Conservation (phyloP, 2,113 vertebrate species). For the Trichechus manatus region DNA sequence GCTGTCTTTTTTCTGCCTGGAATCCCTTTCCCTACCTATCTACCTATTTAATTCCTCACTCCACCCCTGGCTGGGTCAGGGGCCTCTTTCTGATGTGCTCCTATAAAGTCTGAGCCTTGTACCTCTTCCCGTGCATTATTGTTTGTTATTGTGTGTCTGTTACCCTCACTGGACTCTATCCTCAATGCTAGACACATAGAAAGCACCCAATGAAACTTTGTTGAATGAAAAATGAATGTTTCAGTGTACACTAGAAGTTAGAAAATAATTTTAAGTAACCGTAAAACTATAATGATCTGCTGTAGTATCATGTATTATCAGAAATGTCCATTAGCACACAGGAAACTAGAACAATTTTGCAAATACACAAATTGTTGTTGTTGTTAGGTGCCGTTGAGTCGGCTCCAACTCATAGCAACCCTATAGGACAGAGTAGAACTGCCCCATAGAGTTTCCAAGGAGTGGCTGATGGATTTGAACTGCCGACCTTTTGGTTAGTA, state of each 20-base stretch:
- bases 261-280: conserved; percentile 24
- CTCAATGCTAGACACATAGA: background rate
- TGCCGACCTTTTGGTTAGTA: too few species aligned
- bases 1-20: background rate
- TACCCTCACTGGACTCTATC: background rate
- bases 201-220: background rate
- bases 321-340: background rate
- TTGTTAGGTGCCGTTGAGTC: too few species aligned
- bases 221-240: background rate
- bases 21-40: background rate
- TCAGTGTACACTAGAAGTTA: background rate
- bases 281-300: background rate
- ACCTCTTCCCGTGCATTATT: background rate
- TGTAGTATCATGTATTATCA: background rate
- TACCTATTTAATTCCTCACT: background rate
- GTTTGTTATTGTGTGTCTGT: background rate
- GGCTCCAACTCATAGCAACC: too few species aligned
- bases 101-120: background rate
- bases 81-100: background rate
- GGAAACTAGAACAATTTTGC: conserved; percentile 13
- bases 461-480: too few species aligned
- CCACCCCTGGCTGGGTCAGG: background rate
- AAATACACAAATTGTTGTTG: conserved; percentile 24
- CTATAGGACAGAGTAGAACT: too few species aligned
- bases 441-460: too few species aligned